phyloP scores from a whole-genome alignment of 2,797 vertebrate genomes.

The Schizothorax lantsangensis region DNA sequence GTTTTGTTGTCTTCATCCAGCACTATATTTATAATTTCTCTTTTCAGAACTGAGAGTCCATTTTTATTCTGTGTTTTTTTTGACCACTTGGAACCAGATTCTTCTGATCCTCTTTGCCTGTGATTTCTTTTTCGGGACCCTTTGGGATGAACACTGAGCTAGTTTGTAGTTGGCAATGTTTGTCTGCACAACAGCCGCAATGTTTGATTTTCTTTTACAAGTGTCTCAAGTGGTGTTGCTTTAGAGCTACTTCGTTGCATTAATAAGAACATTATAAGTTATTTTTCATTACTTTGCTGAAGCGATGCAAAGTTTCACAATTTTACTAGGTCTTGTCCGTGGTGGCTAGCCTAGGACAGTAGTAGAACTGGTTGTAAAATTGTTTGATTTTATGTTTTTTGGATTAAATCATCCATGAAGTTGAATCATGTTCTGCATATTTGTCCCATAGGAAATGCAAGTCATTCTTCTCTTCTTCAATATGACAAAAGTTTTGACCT shows the following conservation, averaged over 20 bases:
- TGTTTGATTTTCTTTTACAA: slow-evolving; percentile 4
- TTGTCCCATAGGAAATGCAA: slow-evolving; percentile 7
- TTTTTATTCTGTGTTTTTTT: not conserved
- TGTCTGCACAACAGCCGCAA: not conserved
- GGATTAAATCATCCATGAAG: not conserved
- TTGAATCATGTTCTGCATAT: slow-evolving; percentile 4
- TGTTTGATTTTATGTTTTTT: not conserved
- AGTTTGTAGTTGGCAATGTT: slow-evolving; percentile 19
- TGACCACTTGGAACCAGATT: slow-evolving; percentile 10
- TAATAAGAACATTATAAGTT: not conserved
- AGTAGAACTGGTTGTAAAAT: not conserved
- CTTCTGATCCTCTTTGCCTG: not conserved
- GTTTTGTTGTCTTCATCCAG: not conserved
- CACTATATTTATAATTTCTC: not conserved
- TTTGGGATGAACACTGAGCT: not conserved
- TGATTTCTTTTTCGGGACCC: not conserved
- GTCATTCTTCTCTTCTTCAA: slow-evolving; percentile 19
- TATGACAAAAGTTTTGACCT: slow-evolving; percentile 4
- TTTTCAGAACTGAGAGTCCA: not conserved
- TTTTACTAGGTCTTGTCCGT: not conserved
- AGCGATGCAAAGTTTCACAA: not conserved
- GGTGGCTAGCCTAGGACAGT: not conserved
- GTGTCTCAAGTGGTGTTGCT: slow-evolving; percentile 8
- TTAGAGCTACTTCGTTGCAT: not conserved
- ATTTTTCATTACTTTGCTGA: not conserved